These are phyloP conservation scores for Chroicocephalus ridibundus DNA, from an alignment of 2,113 vertebrate genomes.

Conservation along the genomic window DNA sequence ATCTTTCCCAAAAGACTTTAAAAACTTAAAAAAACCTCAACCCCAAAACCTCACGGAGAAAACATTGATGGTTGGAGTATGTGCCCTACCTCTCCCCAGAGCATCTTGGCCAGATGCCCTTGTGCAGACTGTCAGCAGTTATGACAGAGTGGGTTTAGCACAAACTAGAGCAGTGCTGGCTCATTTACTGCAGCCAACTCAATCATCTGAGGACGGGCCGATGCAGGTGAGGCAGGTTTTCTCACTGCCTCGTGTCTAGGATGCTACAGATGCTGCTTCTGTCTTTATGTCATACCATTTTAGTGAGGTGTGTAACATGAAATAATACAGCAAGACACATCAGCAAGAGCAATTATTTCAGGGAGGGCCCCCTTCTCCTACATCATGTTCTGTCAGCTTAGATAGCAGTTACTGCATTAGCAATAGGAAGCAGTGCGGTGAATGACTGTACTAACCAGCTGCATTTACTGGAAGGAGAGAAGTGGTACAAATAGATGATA, in stretches of 20 bases:
- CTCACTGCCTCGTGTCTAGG: neutral
- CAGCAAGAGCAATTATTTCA: neutral
- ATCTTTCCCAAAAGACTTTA: neutral
- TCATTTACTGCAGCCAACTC: neutral
- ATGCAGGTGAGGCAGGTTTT: neutral
- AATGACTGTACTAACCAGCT: neutral
- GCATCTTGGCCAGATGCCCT: neutral
- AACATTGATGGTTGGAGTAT: neutral
- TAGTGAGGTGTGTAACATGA: neutral
- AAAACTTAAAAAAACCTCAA: neutral
- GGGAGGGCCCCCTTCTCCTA: neutral
- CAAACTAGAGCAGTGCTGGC: neutral
- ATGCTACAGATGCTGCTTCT: neutral
- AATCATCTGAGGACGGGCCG: neutral
- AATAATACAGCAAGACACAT: neutral
- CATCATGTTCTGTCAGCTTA: neutral
- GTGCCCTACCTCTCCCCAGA: neutral
- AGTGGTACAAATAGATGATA: neutral
- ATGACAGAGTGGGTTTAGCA: neutral
- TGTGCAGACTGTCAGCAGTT: neutral
- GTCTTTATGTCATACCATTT: neutral
- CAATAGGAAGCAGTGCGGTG: neutral
- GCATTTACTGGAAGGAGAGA: neutral
- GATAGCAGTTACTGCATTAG: neutral
- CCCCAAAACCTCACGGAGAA: neutral